Evolutionary conservation across 2,888 invertebrate species (phyloP), one percentile per base, ranked within the genome.

Genomic region (Apamea crenata): DNA sequence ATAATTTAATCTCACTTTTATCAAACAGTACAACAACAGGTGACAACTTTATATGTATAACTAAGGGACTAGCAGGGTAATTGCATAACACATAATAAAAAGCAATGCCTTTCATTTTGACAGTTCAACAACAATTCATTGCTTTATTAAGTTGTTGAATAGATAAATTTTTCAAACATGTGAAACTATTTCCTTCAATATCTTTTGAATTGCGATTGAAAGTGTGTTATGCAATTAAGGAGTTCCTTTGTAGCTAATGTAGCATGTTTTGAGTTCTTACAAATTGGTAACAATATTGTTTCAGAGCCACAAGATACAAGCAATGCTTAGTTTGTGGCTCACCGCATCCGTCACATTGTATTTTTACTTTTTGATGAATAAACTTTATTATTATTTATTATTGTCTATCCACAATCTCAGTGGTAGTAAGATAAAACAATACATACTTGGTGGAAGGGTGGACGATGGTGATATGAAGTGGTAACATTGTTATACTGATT

Each of bases 391-490:
- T 36, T 36, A 36, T 36, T 36, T 36, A 36, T 36, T 36, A 36
- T 36, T 21, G 56, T 36, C 18, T 36, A n/a, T 36, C 16, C 18
- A 53, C 32, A 36, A 4, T n/a, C n/a, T 71, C 4, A 29, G 12
- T 21, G 32, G 2, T 36, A n/a, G 7, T 36, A 12, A n/a, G 36
- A 56, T 18, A 8, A 47, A n/a, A 50, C 8, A 70, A 25, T n/a
- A 61, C n/a, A 40, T 74, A 74, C 47, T 47, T 74, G 47, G 4
- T 74, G 18, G 69, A n/a, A 47, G 32, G 18, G 18, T 47, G 44
- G 8, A n/a, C 1, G 0, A 18, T 18, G 6, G 32, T n/a, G 68
- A 69, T 32, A 18, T 21, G 4, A 8, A 50, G 21, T 14, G 14
- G 36, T 74, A n/a, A 32, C 18, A 36, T 47, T 47, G 7, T 12